Evolutionary conservation across 1,140 invertebrate species (phyloP), one percentile per base, ranked within the genome.

Genomic region (Procambarus virginalis): DNA sequence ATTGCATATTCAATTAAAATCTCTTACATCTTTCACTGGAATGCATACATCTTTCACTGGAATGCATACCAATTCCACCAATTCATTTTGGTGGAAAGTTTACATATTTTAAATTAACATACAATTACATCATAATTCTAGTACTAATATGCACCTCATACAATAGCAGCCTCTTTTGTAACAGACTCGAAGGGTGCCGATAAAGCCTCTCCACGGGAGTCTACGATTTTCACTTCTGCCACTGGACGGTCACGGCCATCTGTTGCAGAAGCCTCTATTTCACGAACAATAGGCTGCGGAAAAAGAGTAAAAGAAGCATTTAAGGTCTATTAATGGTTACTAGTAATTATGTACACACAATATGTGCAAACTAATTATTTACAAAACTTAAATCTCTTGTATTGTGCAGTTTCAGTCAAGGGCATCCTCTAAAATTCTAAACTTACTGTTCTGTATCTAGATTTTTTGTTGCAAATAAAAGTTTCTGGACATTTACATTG

Each of bases 171-270:
- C 0, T 81, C 79, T 60, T 81, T 81, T 55, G 12, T 2, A 3
- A 60, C 79, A 9, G 79, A 58, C 9, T 48, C 45, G 4, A 64
- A 20, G 51, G 79, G 79, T 55, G 6, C 2, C 0, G 51, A 2
- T 6, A 81, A 12, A 0, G 5, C 20, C 12, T 84, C 82, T 1
- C 45, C 70, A 48, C 70, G 60, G 9, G 60, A 70, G 17, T 84
- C 82, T 48, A 14, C 51, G 8, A 81, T 81, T 9, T 60, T 81
- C 20, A 81, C 80, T n/a, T 82, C 80, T 48, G 60, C 34, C 2
- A 60, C 20, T 55, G 79, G 79, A 5, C 60, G 34, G 22, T 82
- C 58, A 4, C 20, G 8, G 8, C 2, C 51, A 86, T 86, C 20
- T 60, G 51, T 60, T 4, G 14, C 2, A 64, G 22, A 10, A 14